Conservation (phyloP, 2,888 invertebrate species). For the Melikaiella ostensackeni region DNA sequence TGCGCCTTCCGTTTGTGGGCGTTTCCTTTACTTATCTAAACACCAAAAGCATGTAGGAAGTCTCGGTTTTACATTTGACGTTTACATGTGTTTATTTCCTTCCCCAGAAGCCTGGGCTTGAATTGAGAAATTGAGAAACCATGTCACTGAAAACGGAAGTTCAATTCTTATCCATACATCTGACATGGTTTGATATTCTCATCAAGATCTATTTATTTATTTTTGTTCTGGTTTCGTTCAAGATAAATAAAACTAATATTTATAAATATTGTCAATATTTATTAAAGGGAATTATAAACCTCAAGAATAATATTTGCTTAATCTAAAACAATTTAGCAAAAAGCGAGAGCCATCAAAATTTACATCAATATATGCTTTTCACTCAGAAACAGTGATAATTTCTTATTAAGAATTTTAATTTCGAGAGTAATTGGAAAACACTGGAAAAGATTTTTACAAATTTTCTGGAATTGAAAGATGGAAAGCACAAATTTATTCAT, state of each 20-base stretch:
- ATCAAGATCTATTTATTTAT: not conserved
- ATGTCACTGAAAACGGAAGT: slow-evolving; percentile 37
- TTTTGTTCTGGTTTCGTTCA: not conserved
- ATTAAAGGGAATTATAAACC: not conserved
- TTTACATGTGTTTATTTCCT: slow-evolving; percentile 14
- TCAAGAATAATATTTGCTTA: not conserved
- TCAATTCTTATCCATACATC: slow-evolving; percentile 28
- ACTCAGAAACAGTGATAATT: too few relatives aligned
- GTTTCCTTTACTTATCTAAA: slow-evolving; percentile 38
- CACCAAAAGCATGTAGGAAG: slow-evolving; percentile 9
- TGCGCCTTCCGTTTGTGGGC: slow-evolving; percentile 21
- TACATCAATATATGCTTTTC: too few relatives aligned
- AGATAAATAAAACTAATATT: not conserved
- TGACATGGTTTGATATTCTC: slow-evolving; percentile 7
- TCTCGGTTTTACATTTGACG: not conserved
- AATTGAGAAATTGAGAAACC: not conserved
- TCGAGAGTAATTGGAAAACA: not conserved
- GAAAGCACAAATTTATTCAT: too few relatives aligned
- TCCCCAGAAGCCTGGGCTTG: not conserved
- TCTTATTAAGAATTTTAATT: not conserved
- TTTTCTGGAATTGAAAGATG: too few relatives aligned
- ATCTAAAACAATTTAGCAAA: too few relatives aligned
- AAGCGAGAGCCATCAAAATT: too few relatives aligned
- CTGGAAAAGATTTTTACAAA: too few relatives aligned
- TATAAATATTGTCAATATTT: not conserved